These are phyloP conservation scores for Aythya baeri DNA, from an alignment of 2,113 vertebrate genomes.

Conservation along the genomic window DNA sequence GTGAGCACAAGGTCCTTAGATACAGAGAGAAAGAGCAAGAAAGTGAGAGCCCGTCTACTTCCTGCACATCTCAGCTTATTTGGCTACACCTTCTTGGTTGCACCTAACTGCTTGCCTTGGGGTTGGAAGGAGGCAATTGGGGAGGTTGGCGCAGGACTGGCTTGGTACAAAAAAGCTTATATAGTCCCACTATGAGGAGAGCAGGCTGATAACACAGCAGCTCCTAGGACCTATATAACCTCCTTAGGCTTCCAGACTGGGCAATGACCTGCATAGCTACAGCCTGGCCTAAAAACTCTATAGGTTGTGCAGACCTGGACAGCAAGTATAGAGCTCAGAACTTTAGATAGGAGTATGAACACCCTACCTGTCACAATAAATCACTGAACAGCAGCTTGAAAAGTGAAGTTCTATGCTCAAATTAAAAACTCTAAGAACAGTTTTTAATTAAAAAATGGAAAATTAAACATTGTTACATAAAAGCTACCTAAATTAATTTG, in stretches of 20 bases:
- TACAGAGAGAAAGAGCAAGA: background rate
- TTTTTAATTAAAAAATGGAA: background rate
- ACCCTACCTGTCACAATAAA: background rate
- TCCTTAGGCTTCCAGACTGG: background rate
- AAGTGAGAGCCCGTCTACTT: background rate
- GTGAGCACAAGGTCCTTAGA: background rate
- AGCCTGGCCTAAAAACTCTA: background rate
- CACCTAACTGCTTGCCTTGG: background rate
- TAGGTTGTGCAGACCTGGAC: background rate
- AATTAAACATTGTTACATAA: background rate
- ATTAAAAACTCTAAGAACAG: no score
- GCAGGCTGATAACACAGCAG: background rate
- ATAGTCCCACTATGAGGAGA: background rate
- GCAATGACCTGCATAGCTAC: background rate
- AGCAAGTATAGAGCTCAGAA: background rate
- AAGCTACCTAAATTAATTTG: background rate
- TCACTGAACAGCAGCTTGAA: background rate
- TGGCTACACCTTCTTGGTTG: background rate
- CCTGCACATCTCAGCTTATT: background rate
- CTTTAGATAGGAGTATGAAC: background rate
- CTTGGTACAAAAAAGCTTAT: background rate
- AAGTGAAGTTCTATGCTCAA: background rate
- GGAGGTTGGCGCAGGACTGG: background rate
- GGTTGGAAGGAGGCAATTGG: background rate
- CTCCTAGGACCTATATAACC: rapidly evolving